Evolutionary conservation across 2,113 vertebrate species (phyloP).

Genomic region (Dipodomys ordii): DNA sequence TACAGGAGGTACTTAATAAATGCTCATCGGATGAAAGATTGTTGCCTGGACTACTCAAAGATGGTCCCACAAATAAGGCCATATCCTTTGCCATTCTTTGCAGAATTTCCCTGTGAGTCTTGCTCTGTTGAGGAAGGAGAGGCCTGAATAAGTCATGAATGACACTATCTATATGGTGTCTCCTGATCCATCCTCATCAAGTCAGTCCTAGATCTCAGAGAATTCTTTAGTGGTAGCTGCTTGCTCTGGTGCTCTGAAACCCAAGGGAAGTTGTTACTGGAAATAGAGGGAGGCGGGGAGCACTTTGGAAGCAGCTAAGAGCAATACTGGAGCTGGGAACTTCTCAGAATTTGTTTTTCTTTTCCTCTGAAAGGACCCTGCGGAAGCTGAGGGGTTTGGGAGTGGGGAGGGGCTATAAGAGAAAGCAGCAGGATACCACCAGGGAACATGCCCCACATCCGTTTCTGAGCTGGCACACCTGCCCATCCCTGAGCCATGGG

Average conservation of each 20-base stretch:
- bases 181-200: neutral
- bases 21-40: neutral
- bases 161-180: rapidly evolving
- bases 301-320: conserved; percentile 22
- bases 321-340: neutral
- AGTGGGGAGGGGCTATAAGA: neutral
- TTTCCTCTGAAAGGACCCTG: conserved; percentile 13
- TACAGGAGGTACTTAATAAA: neutral
- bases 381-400: neutral
- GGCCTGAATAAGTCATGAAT: neutral
- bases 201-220: neutral
- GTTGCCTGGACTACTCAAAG: neutral
- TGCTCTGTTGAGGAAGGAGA: neutral
- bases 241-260: neutral
- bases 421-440: neutral
- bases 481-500: too few species aligned
- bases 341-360: neutral
- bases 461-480: neutral
- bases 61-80: neutral
- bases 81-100: neutral
- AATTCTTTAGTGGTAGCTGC: neutral
- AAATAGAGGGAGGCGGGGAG: neutral
- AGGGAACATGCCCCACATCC: too few species aligned
- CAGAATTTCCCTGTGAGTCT: neutral
- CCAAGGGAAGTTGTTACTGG: neutral